A percentile compares a stretch with the other conserved stretches of the same genome.
Conservation (phyloP, 2,888 invertebrate genomes). For the Smittia sp. region DNA sequence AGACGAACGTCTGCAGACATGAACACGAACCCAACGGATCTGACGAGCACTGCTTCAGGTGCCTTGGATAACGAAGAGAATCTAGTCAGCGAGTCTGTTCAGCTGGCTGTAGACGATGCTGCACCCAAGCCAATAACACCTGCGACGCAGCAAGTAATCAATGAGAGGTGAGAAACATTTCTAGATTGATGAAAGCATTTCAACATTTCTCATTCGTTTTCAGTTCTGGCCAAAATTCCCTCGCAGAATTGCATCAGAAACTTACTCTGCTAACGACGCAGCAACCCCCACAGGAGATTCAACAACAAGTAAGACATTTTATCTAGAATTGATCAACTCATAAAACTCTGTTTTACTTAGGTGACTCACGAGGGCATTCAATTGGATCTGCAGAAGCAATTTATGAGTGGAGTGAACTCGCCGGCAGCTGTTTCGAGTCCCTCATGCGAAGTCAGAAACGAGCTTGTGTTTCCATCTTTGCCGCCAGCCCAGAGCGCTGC, state of each 20-base stretch:
- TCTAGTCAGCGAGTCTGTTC: constrained; percentile 45
- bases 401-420: constrained; percentile 25
- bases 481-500: neutral
- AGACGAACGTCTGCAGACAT: constrained; percentile 51
- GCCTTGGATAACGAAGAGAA: constrained; percentile 46
- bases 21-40: constrained; percentile 17
- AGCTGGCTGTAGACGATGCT: constrained; percentile 42
- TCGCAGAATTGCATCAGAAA: constrained; percentile 61
- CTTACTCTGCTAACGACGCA: constrained; percentile 55
- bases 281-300: constrained; percentile 29
- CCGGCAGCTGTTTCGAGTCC: constrained; percentile 38
- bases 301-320: constrained; percentile 11
- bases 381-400: constrained; percentile 34
- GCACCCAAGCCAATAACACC: constrained; percentile 45
- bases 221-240: constrained; percentile 35
- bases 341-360: neutral
- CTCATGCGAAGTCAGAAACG: constrained; percentile 35
- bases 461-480: constrained; percentile 35
- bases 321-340: neutral
- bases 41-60: constrained; percentile 28
- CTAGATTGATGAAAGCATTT: neutral
- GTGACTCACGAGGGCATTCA: constrained; percentile 21
- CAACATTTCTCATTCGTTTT: neutral
- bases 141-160: neutral
- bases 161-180: constrained; percentile 28